phyloP scores from a whole-genome alignment of 30 jellyfish, hydroid and myxozoan species.

The Aurelia aurita complex sp. Pacific region DNA sequence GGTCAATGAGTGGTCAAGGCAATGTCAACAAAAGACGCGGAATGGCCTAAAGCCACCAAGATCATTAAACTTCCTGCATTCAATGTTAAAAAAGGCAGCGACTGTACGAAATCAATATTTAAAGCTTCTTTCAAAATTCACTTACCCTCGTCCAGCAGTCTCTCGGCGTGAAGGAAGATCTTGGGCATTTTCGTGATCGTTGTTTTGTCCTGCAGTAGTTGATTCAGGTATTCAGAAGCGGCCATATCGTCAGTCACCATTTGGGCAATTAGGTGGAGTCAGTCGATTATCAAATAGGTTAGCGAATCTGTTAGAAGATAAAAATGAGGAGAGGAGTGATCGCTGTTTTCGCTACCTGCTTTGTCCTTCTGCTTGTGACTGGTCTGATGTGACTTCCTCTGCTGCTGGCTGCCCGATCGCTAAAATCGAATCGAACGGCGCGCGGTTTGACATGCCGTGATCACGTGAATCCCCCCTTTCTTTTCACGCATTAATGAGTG shows the following conservation, averaged over 20 bases:
- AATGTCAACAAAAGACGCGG: background rate
- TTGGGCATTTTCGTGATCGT: conserved; percentile 98
- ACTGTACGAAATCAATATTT: background rate
- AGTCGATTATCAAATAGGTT: conserved; percentile 45
- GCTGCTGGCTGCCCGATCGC: no score
- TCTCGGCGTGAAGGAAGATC: conserved; percentile 95
- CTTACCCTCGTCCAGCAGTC: conserved; percentile 97
- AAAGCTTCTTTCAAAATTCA: background rate
- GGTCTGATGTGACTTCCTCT: background rate
- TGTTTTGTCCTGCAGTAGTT: conserved; percentile 92
- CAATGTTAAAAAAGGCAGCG: background rate
- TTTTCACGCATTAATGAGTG: conserved; percentile 66
- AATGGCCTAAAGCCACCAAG: background rate
- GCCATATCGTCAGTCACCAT: conserved; percentile 97
- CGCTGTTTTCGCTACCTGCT: conserved; percentile 26
- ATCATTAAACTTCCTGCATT: no score
- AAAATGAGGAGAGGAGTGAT: conserved; percentile 13
- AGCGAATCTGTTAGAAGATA: conserved; percentile 53
- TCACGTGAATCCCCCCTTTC: conserved; percentile 37
- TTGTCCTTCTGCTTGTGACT: background rate
- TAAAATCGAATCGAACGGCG: conserved; percentile 37
- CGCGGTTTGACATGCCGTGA: conserved; percentile 72
- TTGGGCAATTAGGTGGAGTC: conserved; percentile 57
- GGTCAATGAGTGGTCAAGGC: no score
- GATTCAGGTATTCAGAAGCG: conserved; percentile 97